Conservation (phyloP, 2,113 vertebrate genomes). For the Lucifuga dentata region DNA sequence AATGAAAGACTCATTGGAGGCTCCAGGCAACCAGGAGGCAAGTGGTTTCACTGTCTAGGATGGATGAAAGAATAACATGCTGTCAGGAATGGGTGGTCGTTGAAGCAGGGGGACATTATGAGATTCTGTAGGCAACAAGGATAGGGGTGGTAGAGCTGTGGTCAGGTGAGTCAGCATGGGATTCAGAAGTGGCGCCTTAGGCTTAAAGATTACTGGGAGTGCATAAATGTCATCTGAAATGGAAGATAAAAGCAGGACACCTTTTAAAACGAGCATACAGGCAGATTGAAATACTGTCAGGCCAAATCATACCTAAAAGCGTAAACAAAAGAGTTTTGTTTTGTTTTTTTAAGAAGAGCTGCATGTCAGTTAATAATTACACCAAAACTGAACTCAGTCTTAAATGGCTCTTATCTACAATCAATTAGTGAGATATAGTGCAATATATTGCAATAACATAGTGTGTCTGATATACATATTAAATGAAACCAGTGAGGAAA, state of each 20-base stretch:
- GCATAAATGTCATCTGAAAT: constrained; percentile 19
- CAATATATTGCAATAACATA: constrained; percentile 3
- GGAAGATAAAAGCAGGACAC: not conserved
- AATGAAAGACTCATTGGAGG: constrained; percentile 77
- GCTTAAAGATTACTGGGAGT: constrained; percentile 35
- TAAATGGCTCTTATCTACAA: constrained; percentile 11
- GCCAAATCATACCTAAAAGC: not conserved
- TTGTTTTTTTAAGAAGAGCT: not conserved
- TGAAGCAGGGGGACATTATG: constrained; percentile 49
- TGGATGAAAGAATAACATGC: constrained; percentile 64
- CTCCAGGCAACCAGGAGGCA: constrained; percentile 53
- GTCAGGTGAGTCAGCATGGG: constrained; percentile 38
- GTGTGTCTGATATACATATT: constrained; percentile 45
- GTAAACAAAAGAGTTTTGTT: constrained; percentile 2
- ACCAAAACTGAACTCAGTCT: not conserved
- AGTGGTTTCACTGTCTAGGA: constrained; percentile 55
- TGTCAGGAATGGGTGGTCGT: constrained; percentile 48
- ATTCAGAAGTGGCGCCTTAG: constrained; percentile 57
- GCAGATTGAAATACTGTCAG: not conserved
- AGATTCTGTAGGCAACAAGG: constrained; percentile 56
- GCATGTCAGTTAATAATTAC: constrained; percentile 10
- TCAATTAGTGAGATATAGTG: constrained; percentile 23
- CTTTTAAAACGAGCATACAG: not conserved
- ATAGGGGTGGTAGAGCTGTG: constrained; percentile 23
- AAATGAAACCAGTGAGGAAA: constrained; percentile 57